Evolutionary conservation across 2,113 vertebrate genomes (phyloP).

Genomic region (Lamprologus lemairii): DNA sequence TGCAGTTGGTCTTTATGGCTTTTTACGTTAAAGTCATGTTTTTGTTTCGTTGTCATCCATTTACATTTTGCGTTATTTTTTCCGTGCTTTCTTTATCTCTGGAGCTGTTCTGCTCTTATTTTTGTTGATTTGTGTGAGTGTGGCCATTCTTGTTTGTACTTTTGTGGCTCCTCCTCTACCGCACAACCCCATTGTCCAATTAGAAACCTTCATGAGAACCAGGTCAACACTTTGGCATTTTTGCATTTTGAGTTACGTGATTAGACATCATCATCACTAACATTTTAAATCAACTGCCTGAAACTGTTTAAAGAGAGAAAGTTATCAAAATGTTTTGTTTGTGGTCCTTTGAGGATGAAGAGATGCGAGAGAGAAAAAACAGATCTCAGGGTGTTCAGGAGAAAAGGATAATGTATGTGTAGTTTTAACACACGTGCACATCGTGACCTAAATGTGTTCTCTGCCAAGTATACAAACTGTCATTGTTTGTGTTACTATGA

Average conservation of each 20-base stretch:
- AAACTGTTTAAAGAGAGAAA: neutral
- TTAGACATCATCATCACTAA: neutral
- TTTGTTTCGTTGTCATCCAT: neutral
- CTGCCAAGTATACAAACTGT: slow-evolving; percentile 35
- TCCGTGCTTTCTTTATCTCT: accelerated
- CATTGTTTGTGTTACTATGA: slow-evolving; percentile 39
- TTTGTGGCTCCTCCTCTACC: neutral
- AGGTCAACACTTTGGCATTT: neutral
- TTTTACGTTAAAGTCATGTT: neutral
- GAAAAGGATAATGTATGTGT: neutral
- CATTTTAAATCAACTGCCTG: neutral
- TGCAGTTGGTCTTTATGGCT: accelerated
- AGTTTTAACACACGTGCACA: neutral
- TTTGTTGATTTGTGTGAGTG: neutral
- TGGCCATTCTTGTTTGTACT: neutral
- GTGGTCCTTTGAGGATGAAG: neutral
- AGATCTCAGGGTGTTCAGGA: neutral
- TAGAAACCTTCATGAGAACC: neutral
- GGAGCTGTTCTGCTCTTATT: neutral
- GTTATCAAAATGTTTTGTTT: neutral
- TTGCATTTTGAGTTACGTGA: neutral
- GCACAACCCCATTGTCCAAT: neutral
- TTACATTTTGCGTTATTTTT: accelerated
- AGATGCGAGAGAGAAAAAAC: accelerated
- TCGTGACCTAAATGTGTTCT: neutral